These are phyloP conservation scores for Sarcophaga subvicina DNA, from an alignment of 2,888 invertebrate species.

Conservation along the genomic window DNA sequence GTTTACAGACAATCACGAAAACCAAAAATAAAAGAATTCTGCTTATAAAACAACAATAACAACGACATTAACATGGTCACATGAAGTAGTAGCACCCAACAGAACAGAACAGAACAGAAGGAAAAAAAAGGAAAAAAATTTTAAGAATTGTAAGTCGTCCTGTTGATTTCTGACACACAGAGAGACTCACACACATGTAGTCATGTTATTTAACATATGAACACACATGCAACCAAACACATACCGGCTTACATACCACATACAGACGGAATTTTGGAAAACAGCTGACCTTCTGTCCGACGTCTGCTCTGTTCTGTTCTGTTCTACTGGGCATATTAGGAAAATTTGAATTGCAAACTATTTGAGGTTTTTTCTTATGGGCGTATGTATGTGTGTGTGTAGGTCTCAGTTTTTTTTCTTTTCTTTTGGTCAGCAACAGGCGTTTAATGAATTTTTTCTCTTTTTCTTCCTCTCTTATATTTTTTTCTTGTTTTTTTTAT, in stretches of 20 bases:
- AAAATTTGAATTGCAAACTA: conserved; percentile 49
- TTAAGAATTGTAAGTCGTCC: conserved; percentile 46
- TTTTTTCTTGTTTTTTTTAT: background rate
- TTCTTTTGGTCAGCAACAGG: conserved; percentile 64
- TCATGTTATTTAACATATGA: conserved; percentile 16
- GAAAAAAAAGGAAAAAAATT: conserved; percentile 7
- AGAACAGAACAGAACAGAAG: conserved; percentile 9
- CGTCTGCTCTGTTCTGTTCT: background rate
- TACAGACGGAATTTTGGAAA: background rate
- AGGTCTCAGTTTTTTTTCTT: background rate
- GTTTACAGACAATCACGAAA: conserved; percentile 54
- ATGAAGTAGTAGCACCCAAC: conserved; percentile 65
- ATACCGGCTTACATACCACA: background rate
- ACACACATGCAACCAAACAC: background rate
- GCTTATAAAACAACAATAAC: conserved; percentile 34
- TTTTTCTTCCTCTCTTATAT: background rate
- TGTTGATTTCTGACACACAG: conserved; percentile 55
- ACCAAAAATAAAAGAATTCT: conserved; percentile 42
- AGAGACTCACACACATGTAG: conserved; percentile 30
- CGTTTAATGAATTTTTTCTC: conserved; percentile 1
- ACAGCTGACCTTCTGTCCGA: conserved; percentile 30
- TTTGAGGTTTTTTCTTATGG: conserved; percentile 13
- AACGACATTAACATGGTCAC: conserved; percentile 37
- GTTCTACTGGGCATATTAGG: conserved; percentile 11
- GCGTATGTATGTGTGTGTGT: background rate